These are phyloP conservation scores for Eudyptes chrysolophus DNA, from an alignment of 2,113 vertebrate species.

Conservation along the genomic window DNA sequence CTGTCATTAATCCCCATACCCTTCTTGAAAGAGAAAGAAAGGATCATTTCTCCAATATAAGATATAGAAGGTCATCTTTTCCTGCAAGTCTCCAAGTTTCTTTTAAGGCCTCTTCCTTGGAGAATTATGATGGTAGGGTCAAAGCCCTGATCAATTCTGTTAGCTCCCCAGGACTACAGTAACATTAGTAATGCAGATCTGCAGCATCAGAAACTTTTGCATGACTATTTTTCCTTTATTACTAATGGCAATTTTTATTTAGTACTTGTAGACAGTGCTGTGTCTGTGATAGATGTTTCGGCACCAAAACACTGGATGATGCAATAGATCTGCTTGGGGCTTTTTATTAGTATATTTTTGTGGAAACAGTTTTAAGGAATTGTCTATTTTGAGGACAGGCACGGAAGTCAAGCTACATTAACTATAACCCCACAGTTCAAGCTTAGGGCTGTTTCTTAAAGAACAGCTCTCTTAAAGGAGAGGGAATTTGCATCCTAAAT, in stretches of 20 bases:
- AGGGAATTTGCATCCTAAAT: not conserved
- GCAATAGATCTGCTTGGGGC: not conserved
- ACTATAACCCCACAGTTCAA: not conserved
- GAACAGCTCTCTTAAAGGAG: not conserved
- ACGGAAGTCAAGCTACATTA: not conserved
- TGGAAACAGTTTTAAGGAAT: not conserved
- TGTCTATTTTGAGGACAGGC: not conserved
- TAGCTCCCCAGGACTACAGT: not conserved
- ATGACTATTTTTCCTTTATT: not conserved
- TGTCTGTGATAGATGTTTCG: not conserved
- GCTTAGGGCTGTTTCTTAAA: not conserved
- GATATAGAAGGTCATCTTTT: not conserved
- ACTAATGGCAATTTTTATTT: not conserved
- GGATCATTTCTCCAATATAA: not conserved
- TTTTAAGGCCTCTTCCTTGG: not conserved
- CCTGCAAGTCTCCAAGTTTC: not conserved
- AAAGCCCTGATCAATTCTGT: not conserved
- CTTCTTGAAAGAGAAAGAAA: not conserved
- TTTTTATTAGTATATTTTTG: not conserved
- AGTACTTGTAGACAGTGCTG: not conserved
- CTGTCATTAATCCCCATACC: not conserved
- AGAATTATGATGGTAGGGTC: not conserved
- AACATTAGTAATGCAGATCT: not conserved
- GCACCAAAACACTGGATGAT: not conserved
- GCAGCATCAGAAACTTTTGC: not conserved